These are phyloP conservation scores for Nephrotoma appendiculata DNA, from an alignment of 2,888 invertebrate genomes.

Conservation along the genomic window DNA sequence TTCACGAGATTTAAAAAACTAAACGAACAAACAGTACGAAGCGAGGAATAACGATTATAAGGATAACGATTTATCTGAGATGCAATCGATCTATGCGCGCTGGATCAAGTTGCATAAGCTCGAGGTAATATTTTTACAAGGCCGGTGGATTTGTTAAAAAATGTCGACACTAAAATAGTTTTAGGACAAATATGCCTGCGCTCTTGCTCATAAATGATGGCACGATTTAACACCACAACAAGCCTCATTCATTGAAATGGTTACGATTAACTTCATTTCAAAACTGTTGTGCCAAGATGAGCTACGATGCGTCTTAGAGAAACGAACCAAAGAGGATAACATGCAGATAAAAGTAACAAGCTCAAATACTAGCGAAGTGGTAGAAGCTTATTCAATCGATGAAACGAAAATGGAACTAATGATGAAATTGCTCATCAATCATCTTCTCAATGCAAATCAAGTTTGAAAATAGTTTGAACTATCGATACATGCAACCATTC, in stretches of 20 bases:
- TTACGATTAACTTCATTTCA: conserved; percentile 30
- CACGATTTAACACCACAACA: conserved; percentile 47
- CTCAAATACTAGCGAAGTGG: conserved; percentile 53
- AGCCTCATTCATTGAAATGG: conserved; percentile 49
- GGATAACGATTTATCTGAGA: conserved; percentile 30
- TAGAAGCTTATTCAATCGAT: conserved; percentile 67
- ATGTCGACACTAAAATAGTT: conserved; percentile 26
- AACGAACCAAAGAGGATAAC: conserved; percentile 43
- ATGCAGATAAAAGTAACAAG: conserved; percentile 57
- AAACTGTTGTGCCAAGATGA: conserved; percentile 47
- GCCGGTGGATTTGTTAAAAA: conserved; percentile 23
- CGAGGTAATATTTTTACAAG: conserved; percentile 34
- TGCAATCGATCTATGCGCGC: conserved; percentile 55
- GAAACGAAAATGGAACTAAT: conserved; percentile 39
- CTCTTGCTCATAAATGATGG: conserved; percentile 66
- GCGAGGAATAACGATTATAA: conserved; percentile 13
- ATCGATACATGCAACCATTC: no score
- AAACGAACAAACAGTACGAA: conserved; percentile 19
- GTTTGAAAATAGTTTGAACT: no score
- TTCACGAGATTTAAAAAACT: conserved; percentile 22
- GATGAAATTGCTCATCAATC: no score
- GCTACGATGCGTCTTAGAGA: conserved; percentile 38
- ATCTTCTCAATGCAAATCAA: no score
- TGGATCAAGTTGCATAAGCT: conserved; percentile 38
- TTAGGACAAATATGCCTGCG: conserved; percentile 15